Evolutionary conservation across 1,140 invertebrate genomes (phyloP), one percentile per base, ranked within the genome.

Genomic region (Ceratina calcarata): DNA sequence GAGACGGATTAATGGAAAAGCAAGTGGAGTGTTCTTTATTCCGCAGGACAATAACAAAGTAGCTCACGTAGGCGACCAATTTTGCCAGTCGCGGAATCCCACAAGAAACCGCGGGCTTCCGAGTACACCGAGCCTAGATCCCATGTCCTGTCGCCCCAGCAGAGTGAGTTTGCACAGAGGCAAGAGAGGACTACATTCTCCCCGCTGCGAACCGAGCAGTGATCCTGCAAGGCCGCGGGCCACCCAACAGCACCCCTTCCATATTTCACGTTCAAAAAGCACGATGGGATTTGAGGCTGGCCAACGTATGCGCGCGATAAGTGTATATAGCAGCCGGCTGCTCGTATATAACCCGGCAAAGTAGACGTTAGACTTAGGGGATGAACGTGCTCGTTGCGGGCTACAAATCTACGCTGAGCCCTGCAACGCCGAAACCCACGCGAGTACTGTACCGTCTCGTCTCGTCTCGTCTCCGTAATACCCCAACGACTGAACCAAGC

Each of bases 351-450:
- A 90, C 89, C 72, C 84, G 78, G 76, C 53, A 84, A 87, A 90
- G 87, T 84, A 89, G 90, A 90, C 88, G 85, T 87, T 85, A 89
- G 90, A 89, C 89, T 90, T 87, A 89, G 87, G 88, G 89, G 89
- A 90, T 90, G 87, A 91, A 89, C 87, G 90, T 88, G 90, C 85
- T 78, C 87, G 83, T 90, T 87, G 88, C 84, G 82, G 80, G 90
- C 90, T 90, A 91, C 90, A 91, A 91, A 91, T 90, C 89, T 91
- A 91, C 83, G 82, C 78, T 90, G 91, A 91, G 90, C 88, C 83
- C 76, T 78, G 85, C 72, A 77, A 83, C 77, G 84, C 71, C 87
- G 88, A 89, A 88, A 81, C 83, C 81, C 78, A 85, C 86, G 86
- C 86, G 86, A 89, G 87, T 90, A 91, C 86, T 76, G 77, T 82